phyloP scores from a whole-genome alignment of 1,140 invertebrate genomes.

The Aporrectodea caliginosa region DNA sequence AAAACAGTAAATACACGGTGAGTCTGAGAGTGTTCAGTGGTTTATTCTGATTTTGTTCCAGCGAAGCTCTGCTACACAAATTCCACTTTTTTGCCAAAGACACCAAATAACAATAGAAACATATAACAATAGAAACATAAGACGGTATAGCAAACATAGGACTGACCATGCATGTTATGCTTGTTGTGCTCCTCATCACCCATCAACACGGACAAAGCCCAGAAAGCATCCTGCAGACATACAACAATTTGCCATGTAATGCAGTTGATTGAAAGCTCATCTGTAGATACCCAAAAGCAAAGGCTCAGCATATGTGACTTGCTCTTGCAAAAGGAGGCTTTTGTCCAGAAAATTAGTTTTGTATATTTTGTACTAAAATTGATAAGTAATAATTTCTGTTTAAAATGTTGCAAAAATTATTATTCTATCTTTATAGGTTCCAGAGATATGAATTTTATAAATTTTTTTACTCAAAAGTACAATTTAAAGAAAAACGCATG shows the following conservation, averaged over 20 bases:
- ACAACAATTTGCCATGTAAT: neutral
- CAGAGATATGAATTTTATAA: too few relatives aligned
- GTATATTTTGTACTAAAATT: too few relatives aligned
- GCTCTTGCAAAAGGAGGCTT: too few relatives aligned
- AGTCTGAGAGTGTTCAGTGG: neutral
- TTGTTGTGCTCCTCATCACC: slow-evolving; percentile 88
- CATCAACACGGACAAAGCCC: slow-evolving; percentile 89
- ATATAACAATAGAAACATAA: neutral
- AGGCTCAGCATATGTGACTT: too few relatives aligned
- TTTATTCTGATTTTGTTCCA: neutral
- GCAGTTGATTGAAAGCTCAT: too few relatives aligned
- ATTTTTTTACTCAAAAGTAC: too few relatives aligned
- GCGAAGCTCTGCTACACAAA: neutral
- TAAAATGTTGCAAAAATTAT: too few relatives aligned
- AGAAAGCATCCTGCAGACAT: slow-evolving; percentile 80
- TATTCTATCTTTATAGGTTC: too few relatives aligned
- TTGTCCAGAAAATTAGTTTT: too few relatives aligned
- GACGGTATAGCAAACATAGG: neutral
- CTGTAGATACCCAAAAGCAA: too few relatives aligned
- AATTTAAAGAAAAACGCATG: too few relatives aligned
- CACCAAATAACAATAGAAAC: neutral
- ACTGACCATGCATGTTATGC: slow-evolving; percentile 94
- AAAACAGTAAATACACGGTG: neutral
- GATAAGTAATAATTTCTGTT: too few relatives aligned
- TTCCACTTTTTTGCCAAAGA: neutral